Percentiles rank a stretch among this genome's conserved stretches.
Conservation (phyloP, 2,888 invertebrate species). For the Augiades crinisus region DNA sequence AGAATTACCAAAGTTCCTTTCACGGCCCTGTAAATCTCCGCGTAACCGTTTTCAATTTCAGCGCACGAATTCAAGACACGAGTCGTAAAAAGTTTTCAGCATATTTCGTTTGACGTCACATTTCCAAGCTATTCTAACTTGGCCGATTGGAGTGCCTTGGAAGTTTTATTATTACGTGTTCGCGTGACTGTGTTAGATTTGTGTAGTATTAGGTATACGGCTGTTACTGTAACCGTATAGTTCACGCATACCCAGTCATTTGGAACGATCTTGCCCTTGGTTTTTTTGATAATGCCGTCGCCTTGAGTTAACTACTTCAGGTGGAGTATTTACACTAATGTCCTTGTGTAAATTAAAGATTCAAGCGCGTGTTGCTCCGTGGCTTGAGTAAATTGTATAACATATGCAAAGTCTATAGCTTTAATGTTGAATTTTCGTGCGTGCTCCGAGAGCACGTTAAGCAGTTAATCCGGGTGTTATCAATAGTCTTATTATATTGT, state of each 20-base stretch:
- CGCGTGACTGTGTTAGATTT: constrained; percentile 24
- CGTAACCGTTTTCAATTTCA: not conserved
- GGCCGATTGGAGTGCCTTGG: constrained; percentile 8
- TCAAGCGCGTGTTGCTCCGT: no score
- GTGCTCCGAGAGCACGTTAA: no score
- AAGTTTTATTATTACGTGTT: constrained; percentile 23
- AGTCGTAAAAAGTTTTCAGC: constrained; percentile 3
- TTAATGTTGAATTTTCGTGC: no score
- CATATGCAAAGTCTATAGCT: no score
- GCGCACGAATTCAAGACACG: not conserved
- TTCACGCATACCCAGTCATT: constrained; percentile 17
- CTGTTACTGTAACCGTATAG: constrained; percentile 8
- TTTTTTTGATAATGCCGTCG: constrained; percentile 10
- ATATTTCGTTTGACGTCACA: constrained; percentile 9
- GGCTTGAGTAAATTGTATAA: no score
- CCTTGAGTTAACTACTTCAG: not conserved
- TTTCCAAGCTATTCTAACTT: constrained; percentile 1
- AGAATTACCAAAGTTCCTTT: not conserved
- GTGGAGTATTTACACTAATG: not conserved
- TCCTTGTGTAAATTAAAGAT: not conserved
- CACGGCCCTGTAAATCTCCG: not conserved
- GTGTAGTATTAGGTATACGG: constrained; percentile 17
- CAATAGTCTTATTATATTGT: no score
- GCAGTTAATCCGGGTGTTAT: no score
- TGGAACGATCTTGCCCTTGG: constrained; percentile 20